Base-by-base conservation (phyloP, 2,888 invertebrate species). In the Sussaba pulchella region DNA sequence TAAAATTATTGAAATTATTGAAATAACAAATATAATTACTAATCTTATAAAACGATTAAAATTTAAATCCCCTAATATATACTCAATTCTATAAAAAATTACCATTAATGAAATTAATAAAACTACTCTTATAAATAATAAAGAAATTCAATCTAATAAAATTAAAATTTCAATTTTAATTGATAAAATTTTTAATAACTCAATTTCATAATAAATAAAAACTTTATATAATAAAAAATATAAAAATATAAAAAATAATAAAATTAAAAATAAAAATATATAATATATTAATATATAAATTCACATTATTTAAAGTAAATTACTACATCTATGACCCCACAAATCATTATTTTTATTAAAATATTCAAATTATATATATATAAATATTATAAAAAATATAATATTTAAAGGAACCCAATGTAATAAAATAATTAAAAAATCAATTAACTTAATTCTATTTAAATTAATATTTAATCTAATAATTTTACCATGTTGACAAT, bases 291-390 rank as follows among this genome's bases (percentile, higher is more conserved):
- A 88, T 91, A 87, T 87, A 92, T 73, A 31, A 54, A 52, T 52
- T 19, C 12, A 36, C 36, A 92, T 87, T 86, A 93, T 93, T 92
- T 84, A 92, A 93, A 90, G 92, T 91, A 91, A 45, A 92, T 92
- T 88, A 91, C 87, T 88, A 92, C 61, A 64, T 92, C 92, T 92
- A 93, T 94, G 93, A 94, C 78, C 87, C 93, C 95, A 95, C 94
- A 95, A 95, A 94, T 94, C 94, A 94, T 94, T 92, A 94, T 95
- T 95, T 94, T 94, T 84, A 93, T n/a, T 95, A 94, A 95, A 95
- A 94, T 95, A 95, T 93, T 94, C 94, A 94, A 94, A 92, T 92
- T 93, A 93, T 89, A 89, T 92, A 89, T 88, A 92, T 92, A 90
- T 94, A 94, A 88, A 93, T 78, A 69, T 82, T 85, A 57, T 81